Base-by-base conservation (phyloP, 2,888 invertebrate species). In the Drepana falcataria region DNA sequence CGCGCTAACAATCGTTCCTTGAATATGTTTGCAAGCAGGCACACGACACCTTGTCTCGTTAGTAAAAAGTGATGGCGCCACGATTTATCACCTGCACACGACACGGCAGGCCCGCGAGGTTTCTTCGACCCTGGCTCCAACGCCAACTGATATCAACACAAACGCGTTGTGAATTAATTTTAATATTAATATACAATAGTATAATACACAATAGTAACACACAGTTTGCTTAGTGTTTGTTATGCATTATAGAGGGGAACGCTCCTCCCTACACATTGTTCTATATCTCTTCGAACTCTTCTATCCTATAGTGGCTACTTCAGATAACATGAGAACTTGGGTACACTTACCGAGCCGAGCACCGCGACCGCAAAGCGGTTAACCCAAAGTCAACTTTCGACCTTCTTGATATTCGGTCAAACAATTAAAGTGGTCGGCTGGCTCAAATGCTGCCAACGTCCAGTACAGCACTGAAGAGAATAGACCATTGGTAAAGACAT, bases 1-100 rank as follows among this genome's bases (percentile, higher is more conserved):
- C 60, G 65, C 68, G 74, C 70, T 82, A 81, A 83, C 84, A 83
- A 81, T 82, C 81, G 77, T 77, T 74, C 69, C 81, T 77, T 81
- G 84, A 82, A 83, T 81, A 81, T 78, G 79, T 84, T 84, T 78
- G 75, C 79, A 75, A 73, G 75, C 69, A 68, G 64, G 66, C 68
- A 72, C 74, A 74, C 77, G 85, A 85, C 88, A 86, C 81, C 83
- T 85, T 85, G 89, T 89, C 90, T 89, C 83, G 90, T 90, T 90
- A 90, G 87, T 79, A 84, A 87, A 85, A 86, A 85, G 81, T 87
- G 83, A 87, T 80, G 85, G 75, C 77, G 68, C 70, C 69, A 79
- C 85, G 81, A 90, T 90, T 88, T 87, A 89, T 89, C 86, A 89
- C 87, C 77, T 83, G 86, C 80, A 80, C 75, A 71, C 79, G 86